Conservation (phyloP, 2,888 invertebrate species). For the Meiosimyza platycephala region DNA sequence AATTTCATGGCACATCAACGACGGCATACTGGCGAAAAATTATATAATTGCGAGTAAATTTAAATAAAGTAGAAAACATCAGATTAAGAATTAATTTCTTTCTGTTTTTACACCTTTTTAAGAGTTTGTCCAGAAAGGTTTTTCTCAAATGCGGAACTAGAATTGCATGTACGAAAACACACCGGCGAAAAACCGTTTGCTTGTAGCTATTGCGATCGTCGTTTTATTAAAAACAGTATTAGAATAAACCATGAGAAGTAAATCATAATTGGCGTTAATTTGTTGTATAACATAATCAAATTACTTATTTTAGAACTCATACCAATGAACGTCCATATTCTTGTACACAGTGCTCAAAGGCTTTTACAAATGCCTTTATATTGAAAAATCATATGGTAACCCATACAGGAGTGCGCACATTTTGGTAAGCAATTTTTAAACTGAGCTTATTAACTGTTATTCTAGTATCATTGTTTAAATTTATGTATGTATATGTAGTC, state of each 20-base stretch:
- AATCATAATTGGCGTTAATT: not conserved
- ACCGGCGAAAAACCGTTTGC: constrained; percentile 43
- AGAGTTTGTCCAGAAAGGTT: constrained; percentile 38
- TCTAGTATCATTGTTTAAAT: too few relatives aligned
- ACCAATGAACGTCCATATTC: constrained; percentile 42
- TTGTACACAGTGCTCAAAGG: constrained; percentile 38
- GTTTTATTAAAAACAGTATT: constrained; percentile 39
- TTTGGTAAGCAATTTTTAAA: constrained; percentile 24
- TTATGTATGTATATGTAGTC: too few relatives aligned
- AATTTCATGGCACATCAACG: too few relatives aligned
- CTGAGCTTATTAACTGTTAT: too few relatives aligned
- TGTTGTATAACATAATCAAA: not conserved
- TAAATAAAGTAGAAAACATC: not conserved
- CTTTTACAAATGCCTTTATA: constrained; percentile 40
- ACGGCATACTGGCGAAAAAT: constrained; percentile 39
- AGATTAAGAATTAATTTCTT: too few relatives aligned
- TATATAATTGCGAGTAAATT: constrained; percentile 42
- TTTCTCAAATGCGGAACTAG: constrained; percentile 38
- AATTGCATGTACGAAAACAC: constrained; percentile 40
- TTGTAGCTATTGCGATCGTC: constrained; percentile 36
- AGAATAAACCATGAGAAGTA: constrained; percentile 42
- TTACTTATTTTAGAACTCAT: constrained; percentile 36
- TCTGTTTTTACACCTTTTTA: not conserved
- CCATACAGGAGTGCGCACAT: constrained; percentile 36
- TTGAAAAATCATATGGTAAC: constrained; percentile 42